phyloP scores from a whole-genome alignment of 2,797 vertebrate species.

The Perodicticus potto region DNA sequence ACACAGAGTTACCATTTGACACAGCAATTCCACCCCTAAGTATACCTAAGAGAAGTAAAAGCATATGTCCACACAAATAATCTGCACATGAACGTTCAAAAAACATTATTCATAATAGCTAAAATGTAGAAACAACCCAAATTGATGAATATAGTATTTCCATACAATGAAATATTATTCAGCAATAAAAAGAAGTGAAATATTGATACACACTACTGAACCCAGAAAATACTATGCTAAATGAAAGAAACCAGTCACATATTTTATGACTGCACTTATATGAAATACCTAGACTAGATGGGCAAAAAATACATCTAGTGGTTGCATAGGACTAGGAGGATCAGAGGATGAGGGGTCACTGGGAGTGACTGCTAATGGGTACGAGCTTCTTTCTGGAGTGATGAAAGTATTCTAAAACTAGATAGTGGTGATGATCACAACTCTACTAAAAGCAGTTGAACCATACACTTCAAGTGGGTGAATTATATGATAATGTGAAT shows the following conservation, averaged over 20 bases:
- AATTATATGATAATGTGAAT: constrained; percentile 17
- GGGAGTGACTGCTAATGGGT: not conserved
- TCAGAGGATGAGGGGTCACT: not conserved
- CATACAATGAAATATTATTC: constrained; percentile 36
- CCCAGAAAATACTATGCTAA: constrained; percentile 32
- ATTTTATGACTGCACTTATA: constrained; percentile 10
- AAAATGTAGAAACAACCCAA: constrained; percentile 27
- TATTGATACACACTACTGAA: constrained; percentile 21
- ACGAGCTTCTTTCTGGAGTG: not conserved
- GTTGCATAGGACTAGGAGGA: not conserved
- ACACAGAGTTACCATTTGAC: too few relatives aligned
- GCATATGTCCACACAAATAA: not conserved
- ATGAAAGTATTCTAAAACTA: constrained; percentile 66
- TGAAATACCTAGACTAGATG: constrained; percentile 31
- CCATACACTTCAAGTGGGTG: constrained; percentile 36
- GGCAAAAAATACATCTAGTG: constrained; percentile 48
- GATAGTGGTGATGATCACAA: constrained; percentile 13
- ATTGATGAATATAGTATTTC: constrained; percentile 29
- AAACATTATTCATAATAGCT: constrained; percentile 1
- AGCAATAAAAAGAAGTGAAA: constrained; percentile 49
- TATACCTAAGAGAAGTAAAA: too few relatives aligned
- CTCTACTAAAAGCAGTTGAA: not conserved
- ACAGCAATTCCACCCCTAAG: too few relatives aligned
- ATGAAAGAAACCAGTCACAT: constrained; percentile 34
- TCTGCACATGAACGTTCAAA: not conserved